Evolutionary conservation across 2,113 vertebrate species (phyloP), one percentile per base, ranked within the genome.

Genomic region (Onychostruthus taczanowskii): DNA sequence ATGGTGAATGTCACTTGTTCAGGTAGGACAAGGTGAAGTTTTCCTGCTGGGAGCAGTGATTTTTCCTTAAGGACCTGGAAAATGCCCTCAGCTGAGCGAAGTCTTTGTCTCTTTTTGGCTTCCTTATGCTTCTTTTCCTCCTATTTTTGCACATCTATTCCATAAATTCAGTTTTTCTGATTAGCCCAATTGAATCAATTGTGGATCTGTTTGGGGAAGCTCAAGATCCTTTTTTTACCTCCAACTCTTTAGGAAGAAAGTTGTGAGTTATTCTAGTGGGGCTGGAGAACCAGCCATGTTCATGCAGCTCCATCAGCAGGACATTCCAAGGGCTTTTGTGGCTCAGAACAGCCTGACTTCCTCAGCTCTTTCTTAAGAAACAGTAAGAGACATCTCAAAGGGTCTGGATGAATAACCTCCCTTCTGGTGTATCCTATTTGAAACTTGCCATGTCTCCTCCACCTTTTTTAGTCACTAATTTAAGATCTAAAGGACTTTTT

Each of bases 1-100:
- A 75, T 72, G 50, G 72, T 78, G 73, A 95, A 84, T 81, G 76
- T 94, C 76, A 72, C 70, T 94, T 69, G 55, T 66, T 89, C 78
- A 87, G 66, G 66, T 33, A 79, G 84, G 62, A 89, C 66, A 91
- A 94, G 84, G 94, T 93, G 74, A 93, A 88, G 30, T 35, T 87
- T 90, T 37, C 74, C 75, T 79, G 17, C 53, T 76, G 46, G 53
- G 62, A 92, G 19, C 37, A 46, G 24, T 33, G 84, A 39, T 81
- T 73, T 81, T 87, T 75, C 74, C 50, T 46, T 52, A 58, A 73
- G 63, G 37, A 69, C 33, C 20, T 28, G 14, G 37, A n/a, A 91
- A 84, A 67, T 58, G 22, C 22, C 84, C 58, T 77, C 79, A 87
- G 56, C 35, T 84, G 59, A 84, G 50, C n/a, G 19, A 80, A 68